Evolutionary conservation across 2,797 vertebrate genomes (phyloP).

Genomic region (Apogon hyalosoma): DNA sequence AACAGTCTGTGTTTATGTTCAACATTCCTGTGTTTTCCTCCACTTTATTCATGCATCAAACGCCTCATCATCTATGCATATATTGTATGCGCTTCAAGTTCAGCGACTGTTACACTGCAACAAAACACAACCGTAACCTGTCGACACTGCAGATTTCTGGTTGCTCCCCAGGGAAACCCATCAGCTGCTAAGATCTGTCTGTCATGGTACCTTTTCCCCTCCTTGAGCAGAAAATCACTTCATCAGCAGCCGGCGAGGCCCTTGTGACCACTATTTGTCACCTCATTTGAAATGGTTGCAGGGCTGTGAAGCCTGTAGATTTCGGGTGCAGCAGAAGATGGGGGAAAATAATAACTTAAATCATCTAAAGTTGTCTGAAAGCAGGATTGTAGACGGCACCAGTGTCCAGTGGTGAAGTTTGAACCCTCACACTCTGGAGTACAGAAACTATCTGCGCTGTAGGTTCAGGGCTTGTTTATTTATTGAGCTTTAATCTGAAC

Average conservation of each 20-base stretch:
- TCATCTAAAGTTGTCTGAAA: constrained; percentile 24
- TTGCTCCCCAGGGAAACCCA: constrained; percentile 53
- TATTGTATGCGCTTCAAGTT: background rate
- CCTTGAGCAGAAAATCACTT: constrained; percentile 59
- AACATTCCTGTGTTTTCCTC: constrained; percentile 6
- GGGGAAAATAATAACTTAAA: constrained; percentile 27
- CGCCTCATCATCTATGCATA: constrained; percentile 7
- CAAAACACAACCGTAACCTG: constrained; percentile 45
- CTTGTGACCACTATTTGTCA: constrained; percentile 64
- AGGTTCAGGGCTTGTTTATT: constrained; percentile 72
- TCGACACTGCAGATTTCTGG: constrained; percentile 49
- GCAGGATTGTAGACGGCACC: constrained; percentile 29
- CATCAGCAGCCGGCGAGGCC: constrained; percentile 60
- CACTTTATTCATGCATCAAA: constrained; percentile 9
- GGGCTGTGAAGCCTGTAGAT: constrained; percentile 52
- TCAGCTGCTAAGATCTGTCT: constrained; percentile 64
- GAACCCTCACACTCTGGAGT: constrained; percentile 36
- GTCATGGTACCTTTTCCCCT: constrained; percentile 48
- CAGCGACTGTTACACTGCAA: constrained; percentile 12
- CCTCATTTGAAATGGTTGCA: constrained; percentile 55
- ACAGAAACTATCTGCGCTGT: constrained; percentile 22
- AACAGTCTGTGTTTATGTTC: background rate
- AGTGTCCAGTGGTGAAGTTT: constrained; percentile 28
- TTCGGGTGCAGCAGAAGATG: constrained; percentile 30
- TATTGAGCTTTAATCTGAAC: constrained; percentile 77